A percentile compares a stretch with the other conserved stretches of the same genome.
Conservation (phyloP, 2,888 invertebrate species). For the Encarsia formosa region DNA sequence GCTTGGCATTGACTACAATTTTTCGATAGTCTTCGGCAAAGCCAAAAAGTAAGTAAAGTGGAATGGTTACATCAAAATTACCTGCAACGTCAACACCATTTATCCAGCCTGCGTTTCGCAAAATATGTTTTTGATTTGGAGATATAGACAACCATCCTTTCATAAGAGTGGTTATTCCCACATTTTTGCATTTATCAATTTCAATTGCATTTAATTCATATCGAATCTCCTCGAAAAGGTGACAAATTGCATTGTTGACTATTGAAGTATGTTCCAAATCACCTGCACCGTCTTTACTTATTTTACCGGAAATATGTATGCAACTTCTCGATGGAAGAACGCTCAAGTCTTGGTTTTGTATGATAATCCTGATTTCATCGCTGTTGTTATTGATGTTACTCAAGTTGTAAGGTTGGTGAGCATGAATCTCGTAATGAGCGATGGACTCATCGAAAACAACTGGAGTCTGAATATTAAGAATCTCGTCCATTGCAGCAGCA, state of each 20-base stretch:
- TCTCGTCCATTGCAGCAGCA: background rate
- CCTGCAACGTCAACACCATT: too few relatives aligned
- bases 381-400: slow-evolving; percentile 16
- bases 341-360: slow-evolving; percentile 18
- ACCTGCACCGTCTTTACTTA: background rate
- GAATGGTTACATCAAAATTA: slow-evolving; percentile 39
- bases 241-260: background rate
- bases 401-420: slow-evolving; percentile 13
- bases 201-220: background rate
- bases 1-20: slow-evolving; percentile 23
- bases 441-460: slow-evolving; percentile 21
- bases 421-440: slow-evolving; percentile 19
- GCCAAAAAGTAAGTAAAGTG: slow-evolving; percentile 40
- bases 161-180: background rate
- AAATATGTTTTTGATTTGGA: background rate
- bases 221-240: background rate
- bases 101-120: slow-evolving; percentile 33
- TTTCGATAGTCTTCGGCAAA: slow-evolving; percentile 29
- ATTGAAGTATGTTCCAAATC: background rate
- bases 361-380: slow-evolving; percentile 26
- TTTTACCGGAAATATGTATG: background rate
- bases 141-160: background rate
- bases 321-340: slow-evolving; percentile 20
- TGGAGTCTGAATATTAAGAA: background rate
- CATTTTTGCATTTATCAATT: background rate